Evolutionary conservation across 2,888 invertebrate genomes (phyloP), one percentile per base, ranked within the genome.

Genomic region (Ophion slaviceki): DNA sequence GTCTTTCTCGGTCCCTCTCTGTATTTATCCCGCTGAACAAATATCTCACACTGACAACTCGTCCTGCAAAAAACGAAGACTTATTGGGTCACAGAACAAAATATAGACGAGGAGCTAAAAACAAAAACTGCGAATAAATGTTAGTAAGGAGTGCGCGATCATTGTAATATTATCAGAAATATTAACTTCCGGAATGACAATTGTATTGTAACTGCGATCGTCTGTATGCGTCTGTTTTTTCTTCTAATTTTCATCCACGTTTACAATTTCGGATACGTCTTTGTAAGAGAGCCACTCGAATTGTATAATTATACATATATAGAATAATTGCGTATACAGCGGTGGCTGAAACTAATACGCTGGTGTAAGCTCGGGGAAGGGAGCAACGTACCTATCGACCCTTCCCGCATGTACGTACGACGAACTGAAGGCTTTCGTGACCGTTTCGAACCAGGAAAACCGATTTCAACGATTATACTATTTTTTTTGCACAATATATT

Each of bases 131-230:
- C 7, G 24, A 47, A 78, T 28, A 36, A 11, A 59, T 40, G 36
- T 59, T 24, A 53, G 67, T 5, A 47, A 32, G 67, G 67, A 45
- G 28, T 67, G 77, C 67, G 70, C 76, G 71, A 66, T 82, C 45
- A 72, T 68, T 77, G 64, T 82, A 72, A 82, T 36, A 77, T 77
- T 71, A 72, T 66, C 28, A 24, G 57, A 72, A 64, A 61, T 20
- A 61, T 61, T 64, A 79, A 70, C 74, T 83, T 79, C 79, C 79
- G 67, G 75, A 85, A 82, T 70, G 75, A 79, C 36, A 70, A 79
- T 80, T 80, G 83, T 79, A 85, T 82, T 75, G 20, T 36, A 85
- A 85, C 82, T 78, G 71, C 62, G 82, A 78, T 79, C 78, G 64
- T 75, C 74, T 85, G 74, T 76, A 75, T 36, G 47, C 47, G 24